These are phyloP conservation scores for Hypselothyrea guttata DNA, from an alignment of 2,888 invertebrate genomes.

Conservation along the genomic window DNA sequence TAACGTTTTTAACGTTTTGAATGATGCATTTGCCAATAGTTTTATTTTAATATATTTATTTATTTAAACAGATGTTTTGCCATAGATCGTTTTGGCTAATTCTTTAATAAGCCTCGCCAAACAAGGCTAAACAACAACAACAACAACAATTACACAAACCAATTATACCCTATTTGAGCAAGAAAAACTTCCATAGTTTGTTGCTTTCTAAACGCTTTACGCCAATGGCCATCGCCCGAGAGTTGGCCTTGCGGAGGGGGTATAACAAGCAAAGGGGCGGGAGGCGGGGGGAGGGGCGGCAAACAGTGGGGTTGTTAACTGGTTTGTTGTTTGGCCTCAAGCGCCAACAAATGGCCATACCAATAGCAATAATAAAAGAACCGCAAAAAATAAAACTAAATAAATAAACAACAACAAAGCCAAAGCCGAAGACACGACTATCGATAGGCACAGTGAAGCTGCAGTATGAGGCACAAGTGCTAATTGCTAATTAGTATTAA, in stretches of 20 bases:
- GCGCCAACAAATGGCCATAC: slow-evolving; percentile 2
- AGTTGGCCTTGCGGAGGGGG: slow-evolving; percentile 35
- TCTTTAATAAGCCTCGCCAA: too few relatives aligned
- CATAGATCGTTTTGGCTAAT: too few relatives aligned
- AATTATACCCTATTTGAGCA: neutral
- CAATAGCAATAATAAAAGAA: slow-evolving; percentile 32
- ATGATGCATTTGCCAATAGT: too few relatives aligned
- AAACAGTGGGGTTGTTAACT: slow-evolving; percentile 33
- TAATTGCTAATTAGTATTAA: too few relatives aligned
- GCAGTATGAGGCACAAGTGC: neutral
- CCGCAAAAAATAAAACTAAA: too few relatives aligned
- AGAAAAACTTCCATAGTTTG: slow-evolving; percentile 3
- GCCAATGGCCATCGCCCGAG: slow-evolving; percentile 26
- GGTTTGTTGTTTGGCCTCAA: slow-evolving; percentile 50
- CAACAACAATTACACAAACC: too few relatives aligned
- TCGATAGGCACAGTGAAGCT: neutral
- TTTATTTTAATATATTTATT: too few relatives aligned
- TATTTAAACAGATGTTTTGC: too few relatives aligned
- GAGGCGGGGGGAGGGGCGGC: neutral
- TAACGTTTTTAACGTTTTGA: neutral
- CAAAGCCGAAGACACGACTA: slow-evolving; percentile 30
- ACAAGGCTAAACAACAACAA: too few relatives aligned
- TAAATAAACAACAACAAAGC: slow-evolving; percentile 21
- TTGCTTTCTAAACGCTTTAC: slow-evolving; percentile 34
- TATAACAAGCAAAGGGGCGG: neutral